Evolutionary conservation across 2,113 vertebrate species (phyloP).

Genomic region (Dipodomys stephensi): DNA sequence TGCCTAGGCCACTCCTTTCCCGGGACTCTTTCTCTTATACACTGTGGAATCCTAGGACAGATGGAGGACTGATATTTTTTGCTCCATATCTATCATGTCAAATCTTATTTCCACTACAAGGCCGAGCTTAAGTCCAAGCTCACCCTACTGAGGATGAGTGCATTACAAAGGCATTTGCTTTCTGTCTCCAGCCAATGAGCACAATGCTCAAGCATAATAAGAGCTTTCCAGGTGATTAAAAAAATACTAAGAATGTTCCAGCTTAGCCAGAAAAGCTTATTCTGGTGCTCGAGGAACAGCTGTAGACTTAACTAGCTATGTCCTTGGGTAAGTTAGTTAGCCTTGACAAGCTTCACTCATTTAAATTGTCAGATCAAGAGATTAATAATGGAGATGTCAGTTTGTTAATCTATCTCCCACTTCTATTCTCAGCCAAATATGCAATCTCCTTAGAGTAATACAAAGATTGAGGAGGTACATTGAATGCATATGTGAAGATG

Average conservation of each 20-base stretch:
- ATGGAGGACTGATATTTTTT: no score
- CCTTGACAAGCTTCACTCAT: not conserved
- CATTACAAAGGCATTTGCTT: not conserved
- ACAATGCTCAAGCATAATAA: not conserved
- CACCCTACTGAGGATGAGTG: not conserved
- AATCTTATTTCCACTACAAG: not conserved
- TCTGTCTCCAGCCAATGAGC: not conserved
- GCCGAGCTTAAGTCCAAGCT: not conserved
- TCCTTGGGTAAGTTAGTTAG: not conserved
- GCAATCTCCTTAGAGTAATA: no score
- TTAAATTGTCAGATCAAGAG: slow-evolving; percentile 18
- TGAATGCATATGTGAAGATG: no score
- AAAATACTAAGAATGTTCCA: not conserved
- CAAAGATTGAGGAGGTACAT: no score
- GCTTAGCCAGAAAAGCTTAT: not conserved
- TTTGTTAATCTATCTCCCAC: no score
- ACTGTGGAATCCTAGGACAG: not conserved
- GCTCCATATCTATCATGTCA: not conserved
- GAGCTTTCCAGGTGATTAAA: not conserved
- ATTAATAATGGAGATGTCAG: not conserved
- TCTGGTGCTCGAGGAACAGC: not conserved
- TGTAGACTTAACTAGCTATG: not conserved
- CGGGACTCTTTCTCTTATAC: accelerated
- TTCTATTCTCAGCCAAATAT: no score
- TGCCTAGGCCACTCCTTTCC: not conserved